A percentile compares a stretch with the other conserved stretches of the same genome.
Conservation (phyloP, 2,888 invertebrate genomes). For the Andrena hattorfiana region DNA sequence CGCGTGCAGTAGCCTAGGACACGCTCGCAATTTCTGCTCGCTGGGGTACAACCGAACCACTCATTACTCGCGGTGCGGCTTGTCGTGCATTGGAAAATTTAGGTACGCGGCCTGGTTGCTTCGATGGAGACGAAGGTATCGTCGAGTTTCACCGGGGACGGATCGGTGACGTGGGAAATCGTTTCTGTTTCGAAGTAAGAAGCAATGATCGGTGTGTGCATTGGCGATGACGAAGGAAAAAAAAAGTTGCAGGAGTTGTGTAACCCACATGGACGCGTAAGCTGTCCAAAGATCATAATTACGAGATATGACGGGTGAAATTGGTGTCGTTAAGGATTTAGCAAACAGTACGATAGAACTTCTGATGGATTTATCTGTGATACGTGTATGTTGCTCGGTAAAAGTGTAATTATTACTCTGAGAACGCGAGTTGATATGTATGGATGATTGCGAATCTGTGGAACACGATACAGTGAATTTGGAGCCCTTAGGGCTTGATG, state of each 20-base stretch:
- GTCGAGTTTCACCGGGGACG: constrained; percentile 22
- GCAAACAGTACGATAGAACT: no score
- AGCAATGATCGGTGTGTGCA: constrained; percentile 20
- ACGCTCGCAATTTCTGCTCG: background rate
- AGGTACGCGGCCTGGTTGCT: constrained; percentile 33
- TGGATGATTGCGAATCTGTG: no score
- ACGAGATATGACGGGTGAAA: background rate
- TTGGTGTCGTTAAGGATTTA: background rate
- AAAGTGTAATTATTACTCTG: no score
- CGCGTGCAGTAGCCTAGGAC: background rate
- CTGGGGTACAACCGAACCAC: background rate
- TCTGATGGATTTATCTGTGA: no score
- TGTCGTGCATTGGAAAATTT: constrained; percentile 38
- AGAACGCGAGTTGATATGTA: no score
- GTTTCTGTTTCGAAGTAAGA: constrained; percentile 12
- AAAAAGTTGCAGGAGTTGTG: background rate
- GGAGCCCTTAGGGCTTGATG: no score
- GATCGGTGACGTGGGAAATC: constrained; percentile 55
- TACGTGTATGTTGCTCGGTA: no score
- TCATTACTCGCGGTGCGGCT: background rate
- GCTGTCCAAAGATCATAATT: background rate
- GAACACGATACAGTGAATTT: no score
- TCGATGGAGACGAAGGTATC: constrained; percentile 9
- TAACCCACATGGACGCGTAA: background rate
- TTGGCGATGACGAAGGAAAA: constrained; percentile 29